Evolutionary conservation across 2,888 invertebrate genomes (phyloP), one percentile per base, ranked within the genome.

Genomic region (Ametastegia equiseti): DNA sequence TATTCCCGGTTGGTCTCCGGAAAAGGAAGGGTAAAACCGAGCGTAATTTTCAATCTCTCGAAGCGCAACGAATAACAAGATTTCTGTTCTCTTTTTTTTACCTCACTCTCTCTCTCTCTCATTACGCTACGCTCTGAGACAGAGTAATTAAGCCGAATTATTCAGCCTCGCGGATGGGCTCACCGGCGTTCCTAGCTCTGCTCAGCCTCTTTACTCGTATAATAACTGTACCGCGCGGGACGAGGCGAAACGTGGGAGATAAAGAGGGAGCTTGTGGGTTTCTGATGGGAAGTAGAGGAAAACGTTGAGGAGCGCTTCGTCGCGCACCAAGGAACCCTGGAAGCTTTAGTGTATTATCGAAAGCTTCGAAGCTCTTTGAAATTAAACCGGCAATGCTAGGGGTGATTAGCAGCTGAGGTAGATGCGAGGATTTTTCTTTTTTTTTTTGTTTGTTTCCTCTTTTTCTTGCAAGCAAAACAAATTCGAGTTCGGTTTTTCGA

Each of bases 121-220:
- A n/a, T n/a, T n/a, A 30, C 60, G 42, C 63, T 54, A 39, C 78
- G 36, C 57, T 42, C 57, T 47, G 73, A 80, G 80, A 85, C 82
- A 85, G 83, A 84, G 87, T 89, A 89, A 88, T 89, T 88, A 89
- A 89, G 87, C 87, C 85, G 85, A 88, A 89, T 89, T 88, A 88
- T 89, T 89, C 88, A 89, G 88, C 78, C 78, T 39, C 63, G 78
- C 78, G 78, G 42, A 78, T 60, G 78, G 60, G 30, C 50, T 75
- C 60, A 57, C 45, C 60, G n/a, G 36, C 75, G 54, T 57, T 75
- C 27, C 75, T 54, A 36, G 54, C 78, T 78, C 42, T 27, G 39
- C 45, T 78, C 78, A 57, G 39, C 60, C 78, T 57, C 78, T 57
- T 45, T 78, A 78, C 78, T 78, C 39, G 36, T 19, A 36, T 75